Evolutionary conservation across 2,797 vertebrate species (phyloP), one percentile per base, ranked within the genome.

Genomic region (Poecile montanus): DNA sequence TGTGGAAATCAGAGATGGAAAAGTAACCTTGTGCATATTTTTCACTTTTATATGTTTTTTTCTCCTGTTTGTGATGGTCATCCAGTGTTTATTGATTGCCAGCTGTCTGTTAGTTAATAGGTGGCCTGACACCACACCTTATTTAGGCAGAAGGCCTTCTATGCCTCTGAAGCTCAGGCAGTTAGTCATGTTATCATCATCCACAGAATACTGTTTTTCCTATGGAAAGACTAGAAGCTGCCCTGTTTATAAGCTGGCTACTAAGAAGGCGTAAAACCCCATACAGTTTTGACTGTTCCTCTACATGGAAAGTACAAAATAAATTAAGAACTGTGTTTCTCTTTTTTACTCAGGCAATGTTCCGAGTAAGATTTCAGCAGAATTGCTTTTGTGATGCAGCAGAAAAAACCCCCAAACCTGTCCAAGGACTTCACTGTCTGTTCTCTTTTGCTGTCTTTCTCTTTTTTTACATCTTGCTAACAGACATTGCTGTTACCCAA

Each of bases 241-340:
- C 2, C 16, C 93, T 95, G 94, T 94, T 97, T 93, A 90, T 96
- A 94, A 94, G 77, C 77, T 90, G 88, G 85, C 96, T 94, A 89
- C 71, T 67, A 76, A 77, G 93, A 91, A 91, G 88, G 91, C 88
- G 96, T 96, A 97, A 97, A 97, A 90, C 95, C 96, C 94, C 91
- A 94, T 94, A 93, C 95, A 71, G 95, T 96, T 97, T 91, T 97
- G 96, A 97, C 96, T 97, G 95, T 96, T 96, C 95, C 88, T 95
- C 95, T 91, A 91, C 80, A 82, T 93, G 96, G 96, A 97, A 97
- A 97, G 95, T 96, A 97, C 96, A 94, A 96, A 97, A 96, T 87
- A 95, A 96, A 96, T 97, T 96, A 97, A 96, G 95, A 96, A 94
- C 91, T 62, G 51, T 73, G 79, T 97, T 97, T 97, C 96, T 97